phyloP scores from a whole-genome alignment of 35 echinoderm and acorn worm species.

The Apostichopus parvimensis region DNA sequence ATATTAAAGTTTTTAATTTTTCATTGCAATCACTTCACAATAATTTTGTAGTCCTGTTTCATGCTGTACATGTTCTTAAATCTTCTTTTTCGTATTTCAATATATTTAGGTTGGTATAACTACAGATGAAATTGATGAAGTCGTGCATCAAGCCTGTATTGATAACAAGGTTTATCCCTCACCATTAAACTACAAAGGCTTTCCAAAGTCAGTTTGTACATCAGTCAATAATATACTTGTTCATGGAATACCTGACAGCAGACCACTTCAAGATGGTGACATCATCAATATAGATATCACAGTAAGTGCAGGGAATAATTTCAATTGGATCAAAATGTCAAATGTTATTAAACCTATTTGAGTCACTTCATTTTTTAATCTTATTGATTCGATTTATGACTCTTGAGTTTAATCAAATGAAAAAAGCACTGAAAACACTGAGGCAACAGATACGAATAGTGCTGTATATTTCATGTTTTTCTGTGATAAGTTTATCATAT shows the following conservation, averaged over 20 bases:
- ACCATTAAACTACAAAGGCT: conserved; percentile 84
- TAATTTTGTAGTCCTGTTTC: too few species aligned
- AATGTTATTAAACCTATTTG: too few species aligned
- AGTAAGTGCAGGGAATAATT: conserved; percentile 44
- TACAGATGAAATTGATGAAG: conserved; percentile 87
- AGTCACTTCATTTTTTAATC: too few species aligned
- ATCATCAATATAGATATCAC: conserved; percentile 93
- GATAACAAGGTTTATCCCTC: conserved; percentile 90
- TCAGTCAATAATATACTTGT: conserved; percentile 94
- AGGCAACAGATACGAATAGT: too few species aligned
- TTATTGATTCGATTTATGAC: too few species aligned
- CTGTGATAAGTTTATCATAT: too few species aligned
- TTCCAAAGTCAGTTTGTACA: conserved; percentile 96
- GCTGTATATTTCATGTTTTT: too few species aligned
- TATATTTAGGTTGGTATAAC: conserved; percentile 85
- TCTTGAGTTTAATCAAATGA: too few species aligned
- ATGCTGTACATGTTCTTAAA: neutral
- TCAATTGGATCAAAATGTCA: neutral
- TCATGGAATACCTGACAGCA: conserved; percentile 93
- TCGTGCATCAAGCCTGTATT: conserved; percentile 81
- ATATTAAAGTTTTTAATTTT: too few species aligned
- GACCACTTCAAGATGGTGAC: conserved; percentile 85
- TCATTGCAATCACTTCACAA: too few species aligned
- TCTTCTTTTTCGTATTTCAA: conserved; percentile 21
- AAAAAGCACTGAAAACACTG: too few species aligned